Evolutionary conservation across 2,888 invertebrate genomes (phyloP), one percentile per base, ranked within the genome.

Genomic region (Micropterix aruncella): DNA sequence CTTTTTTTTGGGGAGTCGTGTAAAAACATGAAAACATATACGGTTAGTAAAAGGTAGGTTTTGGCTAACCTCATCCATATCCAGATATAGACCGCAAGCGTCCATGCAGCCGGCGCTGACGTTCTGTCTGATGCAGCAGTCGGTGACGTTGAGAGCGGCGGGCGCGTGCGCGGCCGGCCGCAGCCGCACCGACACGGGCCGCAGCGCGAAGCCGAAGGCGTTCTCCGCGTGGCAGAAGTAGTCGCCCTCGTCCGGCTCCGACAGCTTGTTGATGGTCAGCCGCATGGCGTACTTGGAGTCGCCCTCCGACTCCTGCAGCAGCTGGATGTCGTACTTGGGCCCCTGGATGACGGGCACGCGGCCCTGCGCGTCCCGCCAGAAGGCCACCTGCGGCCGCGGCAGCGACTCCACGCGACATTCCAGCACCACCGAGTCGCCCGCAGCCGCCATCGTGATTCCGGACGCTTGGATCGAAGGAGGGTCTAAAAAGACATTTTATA

Each of bases 141-240:
- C 80, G 0, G 83, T 82, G 18, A 87, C 79, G 54, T 87, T 86
- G 53, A 76, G 77, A 0, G 77, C 73, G 0, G 74, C 73, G 1
- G 73, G 65, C 39, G 77, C 78, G 27, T 84, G 63, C 41, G 74
- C 73, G 1, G 73, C 65, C 39, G 77, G 78, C 27, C 85, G 63
- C 41, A 85, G 73, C 18, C 84, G 62, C 43, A 85, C 84, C 0
- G 83, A 83, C 0, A 85, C 85, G 0, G 85, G 80, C 43, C 79
- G 72, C 3, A 84, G 74, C 0, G 79, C 74, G 50, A 77, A 77
- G 1, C 89, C 89, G 54, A 86, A 83, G 0, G 83, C 80, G 58
- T 90, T 90, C 62, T 87, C 85, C 0, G 89, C 88, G 58, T 86
- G 84, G 51, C 89, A 90, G 64, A 77, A 87, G 60, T 88, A 90